phyloP scores from a whole-genome alignment of 1,140 invertebrate species.

The Drosophila ohnishii region DNA sequence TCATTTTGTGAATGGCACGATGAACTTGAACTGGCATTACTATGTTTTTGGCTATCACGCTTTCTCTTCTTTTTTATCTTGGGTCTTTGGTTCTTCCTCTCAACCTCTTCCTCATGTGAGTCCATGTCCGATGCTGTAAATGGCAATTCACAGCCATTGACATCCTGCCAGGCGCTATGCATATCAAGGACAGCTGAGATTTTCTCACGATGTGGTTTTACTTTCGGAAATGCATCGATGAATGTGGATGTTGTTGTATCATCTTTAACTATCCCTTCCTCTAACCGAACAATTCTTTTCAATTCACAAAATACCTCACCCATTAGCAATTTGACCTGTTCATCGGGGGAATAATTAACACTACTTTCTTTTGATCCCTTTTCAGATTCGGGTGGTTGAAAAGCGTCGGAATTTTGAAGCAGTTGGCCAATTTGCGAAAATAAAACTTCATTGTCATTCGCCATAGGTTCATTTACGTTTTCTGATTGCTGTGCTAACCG shows the following conservation, averaged over 20 bases:
- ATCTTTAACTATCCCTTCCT: conserved; percentile 23
- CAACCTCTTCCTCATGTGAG: conserved; percentile 10
- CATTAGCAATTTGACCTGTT: conserved; percentile 91
- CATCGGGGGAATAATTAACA: conserved; percentile 85
- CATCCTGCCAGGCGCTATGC: conserved; percentile 82
- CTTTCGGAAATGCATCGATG: background rate
- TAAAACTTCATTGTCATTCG: conserved; percentile 84
- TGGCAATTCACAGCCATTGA: conserved; percentile 51
- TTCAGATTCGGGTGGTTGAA: background rate
- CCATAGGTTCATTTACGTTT: background rate
- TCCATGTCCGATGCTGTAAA: conserved; percentile 25
- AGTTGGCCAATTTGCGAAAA: conserved; percentile 76
- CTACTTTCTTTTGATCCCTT: background rate
- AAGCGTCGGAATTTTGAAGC: conserved; percentile 7
- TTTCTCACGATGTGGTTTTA: conserved; percentile 39
- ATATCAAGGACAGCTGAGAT: conserved; percentile 72
- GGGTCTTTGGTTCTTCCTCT: background rate
- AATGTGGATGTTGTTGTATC: background rate
- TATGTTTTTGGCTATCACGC: conserved; percentile 9
- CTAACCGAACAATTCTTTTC: conserved; percentile 86
- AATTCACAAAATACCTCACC: conserved; percentile 89
- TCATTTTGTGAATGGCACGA: conserved; percentile 69
- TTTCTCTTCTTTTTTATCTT: conserved; percentile 37
- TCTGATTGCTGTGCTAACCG: conserved; percentile 83
- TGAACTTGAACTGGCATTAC: conserved; percentile 54